A percentile compares a stretch with the other conserved stretches of the same genome.
Evolutionary conservation across 2,113 vertebrate genomes (phyloP).

Genomic region (Octodon degus): DNA sequence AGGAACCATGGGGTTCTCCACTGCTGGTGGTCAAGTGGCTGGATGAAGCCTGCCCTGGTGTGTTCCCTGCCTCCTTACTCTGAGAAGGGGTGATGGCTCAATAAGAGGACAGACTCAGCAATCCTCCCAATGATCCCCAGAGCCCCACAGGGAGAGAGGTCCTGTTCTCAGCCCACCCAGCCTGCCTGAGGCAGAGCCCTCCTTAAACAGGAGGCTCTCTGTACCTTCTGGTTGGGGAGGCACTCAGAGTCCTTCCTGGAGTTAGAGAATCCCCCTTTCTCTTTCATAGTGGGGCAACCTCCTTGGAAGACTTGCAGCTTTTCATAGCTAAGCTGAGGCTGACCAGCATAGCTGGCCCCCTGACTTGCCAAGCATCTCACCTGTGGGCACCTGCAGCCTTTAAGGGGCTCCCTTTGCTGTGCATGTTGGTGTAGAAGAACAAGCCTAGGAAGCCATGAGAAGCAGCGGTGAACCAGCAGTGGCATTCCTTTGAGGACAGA

Average conservation of each 20-base stretch:
- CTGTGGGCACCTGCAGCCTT: not conserved
- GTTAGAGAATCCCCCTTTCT: not conserved
- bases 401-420: fast-evolving
- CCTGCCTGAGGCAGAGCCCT: too few relatives aligned
- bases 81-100: not conserved
- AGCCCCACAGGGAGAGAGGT: fast-evolving
- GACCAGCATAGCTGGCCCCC: not conserved
- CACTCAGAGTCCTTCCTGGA: not conserved
- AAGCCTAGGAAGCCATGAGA: not conserved
- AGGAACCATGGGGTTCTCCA: not conserved
- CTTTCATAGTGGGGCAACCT: not conserved
- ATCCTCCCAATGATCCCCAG: not conserved
- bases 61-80: too few relatives aligned
- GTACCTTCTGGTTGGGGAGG: not conserved
- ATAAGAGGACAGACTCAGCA: not conserved
- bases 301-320: not conserved
- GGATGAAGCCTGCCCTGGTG: not conserved
- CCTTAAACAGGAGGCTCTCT: fast-evolving
- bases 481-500: not conserved
- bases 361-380: too few relatives aligned
- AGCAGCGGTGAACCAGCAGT: fast-evolving
- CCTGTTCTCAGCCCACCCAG: too few relatives aligned
- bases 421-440: not conserved
- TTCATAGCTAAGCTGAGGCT: not conserved
- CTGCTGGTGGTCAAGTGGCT: not conserved